phyloP scores from a whole-genome alignment of 2,888 invertebrate species.

The Lissonota sp. region DNA sequence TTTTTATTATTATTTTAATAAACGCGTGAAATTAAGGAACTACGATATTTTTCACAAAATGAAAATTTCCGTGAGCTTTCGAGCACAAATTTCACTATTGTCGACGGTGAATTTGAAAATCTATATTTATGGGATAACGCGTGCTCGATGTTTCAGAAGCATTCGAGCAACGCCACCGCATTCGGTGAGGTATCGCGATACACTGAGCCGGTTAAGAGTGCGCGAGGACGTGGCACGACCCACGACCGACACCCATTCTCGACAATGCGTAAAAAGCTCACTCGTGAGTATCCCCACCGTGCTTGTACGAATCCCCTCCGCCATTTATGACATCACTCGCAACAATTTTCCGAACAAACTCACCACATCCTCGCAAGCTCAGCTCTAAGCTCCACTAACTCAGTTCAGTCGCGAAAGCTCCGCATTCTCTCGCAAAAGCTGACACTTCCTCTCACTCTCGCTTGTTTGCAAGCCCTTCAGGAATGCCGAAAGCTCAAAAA shows the following conservation, averaged over 20 bases:
- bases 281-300: conserved; percentile 41
- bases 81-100: background rate
- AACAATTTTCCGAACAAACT: conserved; percentile 8
- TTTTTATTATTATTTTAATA: too few species aligned
- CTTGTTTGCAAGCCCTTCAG: too few species aligned
- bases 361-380: background rate
- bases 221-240: conserved; percentile 10
- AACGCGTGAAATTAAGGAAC: too few species aligned
- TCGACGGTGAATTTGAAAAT: background rate
- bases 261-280: background rate
- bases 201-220: conserved; percentile 46
- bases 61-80: too few species aligned
- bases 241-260: background rate
- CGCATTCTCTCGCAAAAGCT: too few species aligned
- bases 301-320: conserved; percentile 45
- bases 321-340: conserved; percentile 46
- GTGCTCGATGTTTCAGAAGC: conserved; percentile 45
- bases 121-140: conserved; percentile 27
- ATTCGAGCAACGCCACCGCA: conserved; percentile 48
- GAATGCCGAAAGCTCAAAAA: too few species aligned
- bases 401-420: too few species aligned
- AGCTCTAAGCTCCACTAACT: too few species aligned
- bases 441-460: too few species aligned
- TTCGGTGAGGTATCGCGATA: conserved; percentile 51
- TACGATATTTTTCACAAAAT: too few species aligned